phyloP scores from a whole-genome alignment of 2,888 invertebrate species.

The Cheilosia scutellata region DNA sequence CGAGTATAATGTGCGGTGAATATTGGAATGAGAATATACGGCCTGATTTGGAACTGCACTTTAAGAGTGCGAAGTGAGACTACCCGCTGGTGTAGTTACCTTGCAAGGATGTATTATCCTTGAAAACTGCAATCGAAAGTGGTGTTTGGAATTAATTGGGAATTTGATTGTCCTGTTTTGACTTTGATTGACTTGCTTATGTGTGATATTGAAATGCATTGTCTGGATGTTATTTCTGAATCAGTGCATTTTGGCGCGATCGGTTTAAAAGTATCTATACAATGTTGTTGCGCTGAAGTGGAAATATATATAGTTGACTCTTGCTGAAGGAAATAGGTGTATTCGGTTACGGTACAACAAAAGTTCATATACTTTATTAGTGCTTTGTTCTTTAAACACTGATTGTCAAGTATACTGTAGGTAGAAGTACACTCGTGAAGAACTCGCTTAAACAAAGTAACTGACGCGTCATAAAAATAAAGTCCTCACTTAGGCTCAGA shows the following conservation, averaged over 20 bases:
- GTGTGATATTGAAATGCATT: slow-evolving; percentile 50
- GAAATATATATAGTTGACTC: not conserved
- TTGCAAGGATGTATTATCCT: slow-evolving; percentile 57
- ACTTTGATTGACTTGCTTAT: slow-evolving; percentile 72
- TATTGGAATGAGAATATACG: slow-evolving; percentile 9
- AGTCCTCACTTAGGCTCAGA: too few relatives aligned
- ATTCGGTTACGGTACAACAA: not conserved
- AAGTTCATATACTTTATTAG: slow-evolving; percentile 7
- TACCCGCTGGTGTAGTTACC: slow-evolving; percentile 58
- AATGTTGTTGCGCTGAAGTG: slow-evolving; percentile 9
- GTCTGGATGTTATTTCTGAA: slow-evolving; percentile 34
- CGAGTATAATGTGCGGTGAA: not conserved
- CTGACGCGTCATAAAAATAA: too few relatives aligned
- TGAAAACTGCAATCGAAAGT: slow-evolving; percentile 58
- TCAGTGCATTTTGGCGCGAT: slow-evolving; percentile 58
- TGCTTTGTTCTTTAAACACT: slow-evolving; percentile 8
- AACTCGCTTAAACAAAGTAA: too few relatives aligned
- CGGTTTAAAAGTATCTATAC: slow-evolving; percentile 2
- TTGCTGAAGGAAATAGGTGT: slow-evolving; percentile 1
- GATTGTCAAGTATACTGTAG: too few relatives aligned
- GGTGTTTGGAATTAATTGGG: slow-evolving; percentile 74
- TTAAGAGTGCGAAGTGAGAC: slow-evolving; percentile 54
- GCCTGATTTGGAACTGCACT: slow-evolving; percentile 46
- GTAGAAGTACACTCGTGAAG: too few relatives aligned
- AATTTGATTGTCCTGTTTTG: slow-evolving; percentile 74